Percentiles rank a stretch among this genome's conserved stretches.
Conservation (phyloP, 2,797 vertebrate species). For the Alectoris magna region DNA sequence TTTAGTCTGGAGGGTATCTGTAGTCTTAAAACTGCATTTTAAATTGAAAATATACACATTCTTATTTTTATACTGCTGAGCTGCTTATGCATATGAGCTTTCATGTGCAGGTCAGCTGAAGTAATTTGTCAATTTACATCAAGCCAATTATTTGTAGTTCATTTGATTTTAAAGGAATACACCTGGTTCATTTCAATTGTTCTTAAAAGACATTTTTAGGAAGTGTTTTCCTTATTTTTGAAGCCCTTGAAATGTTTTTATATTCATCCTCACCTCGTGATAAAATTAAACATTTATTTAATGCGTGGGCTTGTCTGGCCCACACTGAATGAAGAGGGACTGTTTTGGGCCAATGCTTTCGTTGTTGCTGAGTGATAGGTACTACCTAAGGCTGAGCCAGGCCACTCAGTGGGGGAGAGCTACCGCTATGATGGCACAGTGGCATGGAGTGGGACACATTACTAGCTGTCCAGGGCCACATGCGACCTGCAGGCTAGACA, state of each 20-base stretch:
- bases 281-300: not conserved
- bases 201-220: not conserved
- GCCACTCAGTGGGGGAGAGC: too few species aligned
- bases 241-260: not conserved
- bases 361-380: not conserved
- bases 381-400: too few species aligned
- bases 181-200: not conserved
- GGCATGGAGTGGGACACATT: not conserved
- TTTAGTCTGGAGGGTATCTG: not conserved
- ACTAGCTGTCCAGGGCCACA: not conserved
- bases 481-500: not conserved
- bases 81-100: not conserved
- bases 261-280: not conserved
- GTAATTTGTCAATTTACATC: conserved; percentile 2
- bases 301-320: not conserved
- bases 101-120: conserved; percentile 7
- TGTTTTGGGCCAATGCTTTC: not conserved
- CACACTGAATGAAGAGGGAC: not conserved
- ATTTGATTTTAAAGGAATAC: not conserved
- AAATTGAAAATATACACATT: not conserved
- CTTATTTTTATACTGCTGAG: not conserved
- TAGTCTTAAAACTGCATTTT: not conserved
- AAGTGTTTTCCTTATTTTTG: not conserved
- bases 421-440: not conserved
- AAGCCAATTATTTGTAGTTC: not conserved